Percentiles rank a stretch among this genome's conserved stretches.
These are phyloP conservation scores for Scaptomyza tumidula DNA, from an alignment of 2,888 invertebrate species.

Conservation along the genomic window DNA sequence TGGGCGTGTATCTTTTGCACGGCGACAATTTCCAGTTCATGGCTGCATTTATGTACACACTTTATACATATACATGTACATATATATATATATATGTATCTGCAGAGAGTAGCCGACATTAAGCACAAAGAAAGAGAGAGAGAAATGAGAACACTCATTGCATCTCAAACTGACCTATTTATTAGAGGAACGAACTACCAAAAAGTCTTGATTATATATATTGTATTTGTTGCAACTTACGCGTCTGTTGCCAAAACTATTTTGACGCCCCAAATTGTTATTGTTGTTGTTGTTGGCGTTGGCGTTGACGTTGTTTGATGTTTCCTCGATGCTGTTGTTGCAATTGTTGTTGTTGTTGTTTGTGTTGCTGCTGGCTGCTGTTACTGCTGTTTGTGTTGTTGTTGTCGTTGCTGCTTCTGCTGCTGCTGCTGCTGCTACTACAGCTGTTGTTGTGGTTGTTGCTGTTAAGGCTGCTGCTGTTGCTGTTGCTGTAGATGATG, in stretches of 20 bases:
- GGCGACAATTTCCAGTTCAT: constrained; percentile 69
- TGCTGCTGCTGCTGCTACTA: constrained; percentile 19
- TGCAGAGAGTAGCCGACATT: constrained; percentile 15
- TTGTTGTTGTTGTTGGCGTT: constrained; percentile 52
- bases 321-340: constrained; percentile 73
- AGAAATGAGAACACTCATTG: background rate
- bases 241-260: constrained; percentile 84
- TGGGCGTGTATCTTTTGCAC: constrained; percentile 75
- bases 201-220: constrained; percentile 1
- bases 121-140: constrained; percentile 7
- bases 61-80: constrained; percentile 9
- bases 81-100: constrained; percentile 9
- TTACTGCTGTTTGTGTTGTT: constrained; percentile 17
- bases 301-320: constrained; percentile 41
- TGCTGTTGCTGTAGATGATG: constrained; percentile 24
- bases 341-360: constrained; percentile 35
- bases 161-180: constrained; percentile 54
- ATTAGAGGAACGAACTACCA: background rate
- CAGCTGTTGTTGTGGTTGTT: constrained; percentile 18
- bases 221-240: constrained; percentile 73
- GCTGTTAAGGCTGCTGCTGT: constrained; percentile 22
- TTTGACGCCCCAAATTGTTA: constrained; percentile 82
- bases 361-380: constrained; percentile 36
- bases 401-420: constrained; percentile 24
- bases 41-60: constrained; percentile 60